A percentile compares a stretch with the other conserved stretches of the same genome.
Evolutionary conservation across 2,113 vertebrate genomes (phyloP).

Genomic region (Myrmecobius fasciatus): DNA sequence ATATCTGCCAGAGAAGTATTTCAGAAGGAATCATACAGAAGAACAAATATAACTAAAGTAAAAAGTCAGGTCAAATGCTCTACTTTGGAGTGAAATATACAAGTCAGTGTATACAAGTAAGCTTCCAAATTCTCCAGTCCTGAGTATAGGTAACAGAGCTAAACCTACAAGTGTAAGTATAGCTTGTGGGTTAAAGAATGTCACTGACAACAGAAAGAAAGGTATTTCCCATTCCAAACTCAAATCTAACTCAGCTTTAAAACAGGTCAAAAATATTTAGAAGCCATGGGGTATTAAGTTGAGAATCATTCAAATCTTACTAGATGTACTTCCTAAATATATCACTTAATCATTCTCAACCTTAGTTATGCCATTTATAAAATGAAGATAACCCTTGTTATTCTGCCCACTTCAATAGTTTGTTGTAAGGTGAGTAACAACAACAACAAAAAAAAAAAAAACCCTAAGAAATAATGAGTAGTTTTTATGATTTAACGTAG

Average conservation of each 20-base stretch:
- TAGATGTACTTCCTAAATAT: neutral
- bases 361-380: neutral
- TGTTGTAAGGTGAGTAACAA: neutral
- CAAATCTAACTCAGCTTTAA: neutral
- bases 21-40: slow-evolving; percentile 11
- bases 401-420: neutral
- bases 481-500: neutral
- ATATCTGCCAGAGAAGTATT: neutral
- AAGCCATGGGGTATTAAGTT: neutral
- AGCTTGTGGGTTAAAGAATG: slow-evolving; percentile 4
- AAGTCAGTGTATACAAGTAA: neutral
- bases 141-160: neutral
- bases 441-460: neutral
- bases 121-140: neutral
- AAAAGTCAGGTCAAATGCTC: neutral
- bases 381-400: neutral
- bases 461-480: neutral
- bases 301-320: neutral
- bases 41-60: neutral
- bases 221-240: neutral
- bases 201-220: neutral
- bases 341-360: neutral
- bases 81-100: neutral
- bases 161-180: neutral
- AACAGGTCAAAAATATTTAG: slow-evolving; percentile 30